These are phyloP conservation scores for Onychomys torridus DNA, from an alignment of 2,797 vertebrate genomes.

Conservation along the genomic window DNA sequence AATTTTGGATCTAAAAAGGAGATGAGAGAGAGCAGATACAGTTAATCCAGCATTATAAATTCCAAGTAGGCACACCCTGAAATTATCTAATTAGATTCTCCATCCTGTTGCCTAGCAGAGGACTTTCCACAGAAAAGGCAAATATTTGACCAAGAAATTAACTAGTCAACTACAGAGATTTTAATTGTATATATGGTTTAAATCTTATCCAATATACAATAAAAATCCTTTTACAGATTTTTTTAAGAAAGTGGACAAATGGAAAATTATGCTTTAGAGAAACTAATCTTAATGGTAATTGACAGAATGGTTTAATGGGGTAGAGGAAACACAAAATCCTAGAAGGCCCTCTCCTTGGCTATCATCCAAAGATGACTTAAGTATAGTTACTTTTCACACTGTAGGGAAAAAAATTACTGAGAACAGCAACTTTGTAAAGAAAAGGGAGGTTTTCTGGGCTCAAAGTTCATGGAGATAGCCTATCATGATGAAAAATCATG, in stretches of 20 bases:
- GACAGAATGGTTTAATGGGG: neutral
- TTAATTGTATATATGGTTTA: conserved; percentile 5
- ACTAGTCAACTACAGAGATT: neutral
- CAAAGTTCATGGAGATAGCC: neutral
- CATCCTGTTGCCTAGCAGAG: neutral
- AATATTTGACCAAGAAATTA: conserved; percentile 33
- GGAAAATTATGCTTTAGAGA: conserved; percentile 25
- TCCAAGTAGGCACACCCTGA: neutral
- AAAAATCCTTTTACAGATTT: conserved; percentile 27
- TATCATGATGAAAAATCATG: neutral
- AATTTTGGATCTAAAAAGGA: neutral
- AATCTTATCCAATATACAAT: neutral
- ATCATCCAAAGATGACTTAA: neutral
- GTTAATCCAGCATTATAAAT: neutral
- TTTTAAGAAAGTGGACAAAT: neutral
- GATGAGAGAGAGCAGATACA: neutral
- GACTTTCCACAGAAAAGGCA: neutral
- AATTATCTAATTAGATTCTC: neutral
- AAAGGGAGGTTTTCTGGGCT: neutral
- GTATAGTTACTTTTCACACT: neutral
- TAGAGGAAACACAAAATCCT: neutral
- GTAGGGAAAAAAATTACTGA: neutral
- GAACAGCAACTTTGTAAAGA: neutral
- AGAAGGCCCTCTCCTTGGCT: neutral
- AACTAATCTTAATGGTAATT: neutral